Percentiles rank a stretch among this genome's conserved stretches.
These are phyloP conservation scores for Hemibagrus guttatus DNA, from an alignment of 2,797 vertebrate genomes.

Conservation along the genomic window DNA sequence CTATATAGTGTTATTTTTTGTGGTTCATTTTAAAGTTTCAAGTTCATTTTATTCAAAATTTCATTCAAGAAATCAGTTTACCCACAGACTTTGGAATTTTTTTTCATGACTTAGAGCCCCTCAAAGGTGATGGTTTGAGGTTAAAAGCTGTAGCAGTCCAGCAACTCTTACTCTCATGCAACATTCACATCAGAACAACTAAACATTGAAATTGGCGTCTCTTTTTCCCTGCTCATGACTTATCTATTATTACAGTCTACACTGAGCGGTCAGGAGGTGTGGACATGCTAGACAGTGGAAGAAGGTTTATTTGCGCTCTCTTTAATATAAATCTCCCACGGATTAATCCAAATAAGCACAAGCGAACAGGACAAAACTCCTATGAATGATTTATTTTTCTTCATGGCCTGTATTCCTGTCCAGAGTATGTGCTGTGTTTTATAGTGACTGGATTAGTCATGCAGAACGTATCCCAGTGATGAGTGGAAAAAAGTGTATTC, in stretches of 20 bases:
- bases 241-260: slow-evolving; percentile 27
- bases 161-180: not conserved
- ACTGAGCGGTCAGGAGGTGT: not conserved
- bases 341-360: slow-evolving; percentile 33
- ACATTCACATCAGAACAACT: not conserved
- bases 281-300: slow-evolving; percentile 1
- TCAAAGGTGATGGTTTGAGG: not conserved
- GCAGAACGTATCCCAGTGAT: slow-evolving; percentile 10
- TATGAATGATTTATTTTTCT: slow-evolving; percentile 25
- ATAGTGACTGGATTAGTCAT: not conserved
- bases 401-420: slow-evolving; percentile 12
- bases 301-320: slow-evolving; percentile 40
- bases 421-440: slow-evolving; percentile 1
- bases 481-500: slow-evolving; percentile 4
- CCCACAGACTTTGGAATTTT: not conserved
- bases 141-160: not conserved
- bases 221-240: slow-evolving; percentile 21
- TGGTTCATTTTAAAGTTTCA: not conserved
- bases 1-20: not conserved
- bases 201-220: not conserved
- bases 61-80: not conserved
- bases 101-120: not conserved
- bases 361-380: slow-evolving; percentile 22
- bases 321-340: slow-evolving; percentile 27
- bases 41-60: not conserved